Base-by-base conservation (phyloP, 1,140 invertebrate genomes). In the Ctenoplectra terminalis region DNA sequence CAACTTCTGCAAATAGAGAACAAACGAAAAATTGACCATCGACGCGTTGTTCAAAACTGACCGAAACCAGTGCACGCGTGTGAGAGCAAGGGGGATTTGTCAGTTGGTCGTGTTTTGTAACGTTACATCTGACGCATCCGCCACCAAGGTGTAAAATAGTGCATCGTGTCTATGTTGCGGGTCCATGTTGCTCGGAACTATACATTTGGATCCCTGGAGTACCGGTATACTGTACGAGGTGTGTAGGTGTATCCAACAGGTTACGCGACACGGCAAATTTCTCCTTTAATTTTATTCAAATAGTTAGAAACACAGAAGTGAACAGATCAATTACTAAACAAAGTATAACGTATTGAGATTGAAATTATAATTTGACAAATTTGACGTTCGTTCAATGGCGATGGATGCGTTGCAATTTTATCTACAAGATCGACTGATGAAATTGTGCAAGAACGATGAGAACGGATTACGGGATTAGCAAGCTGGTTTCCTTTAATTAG, bases 71-170 rank as follows among this genome's bases (percentile, higher is more conserved):
- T 17, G 54, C 40, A 46, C 60, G 40, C 23, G 48, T 13, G 17
- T 15, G 43, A 72, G 50, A 20, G 40, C 15, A 34, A 56, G 34
- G 34, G 40, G 63, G 43, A 81, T 81, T 74, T 81, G 50, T 66
- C 71, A 48, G 20, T 26, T 11, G 37, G 11, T 20, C 71, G 29
- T 81, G 78, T 74, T 81, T 66, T 66, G 78, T 15, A 74, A 63
- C 37, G 71, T 26, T 46, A 64, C 60, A 71, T 81, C 78, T 71
- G 40, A 56, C 40, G 70, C 78, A 81, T 81, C 60, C 78, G 71
- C 78, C 71, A 56, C 23, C 78, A 56, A 52, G 71, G 48, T 74
- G 78, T 81, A 74, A 81, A 81, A 81, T 81, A 81, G 48, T 81
- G 71, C 58, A 26, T 26, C 17, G 48, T 2, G 46, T 17, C 50